Conservation (phyloP, 2,113 vertebrate species). For the Pedionomus torquatus region DNA sequence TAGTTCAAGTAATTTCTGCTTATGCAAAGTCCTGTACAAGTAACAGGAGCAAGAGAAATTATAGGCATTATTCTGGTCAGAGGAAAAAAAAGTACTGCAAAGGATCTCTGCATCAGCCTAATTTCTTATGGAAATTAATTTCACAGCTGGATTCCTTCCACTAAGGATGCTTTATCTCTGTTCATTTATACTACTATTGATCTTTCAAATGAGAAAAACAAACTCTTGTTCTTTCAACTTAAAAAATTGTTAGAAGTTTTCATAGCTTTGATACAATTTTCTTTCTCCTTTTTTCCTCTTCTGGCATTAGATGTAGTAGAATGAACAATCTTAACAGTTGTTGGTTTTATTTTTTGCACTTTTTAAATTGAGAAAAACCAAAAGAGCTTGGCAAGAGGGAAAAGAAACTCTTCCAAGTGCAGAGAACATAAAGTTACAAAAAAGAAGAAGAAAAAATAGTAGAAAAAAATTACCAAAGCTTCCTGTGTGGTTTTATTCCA, state of each 20-base stretch:
- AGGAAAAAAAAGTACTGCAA: background rate
- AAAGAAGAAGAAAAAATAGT: background rate
- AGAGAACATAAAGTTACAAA: background rate
- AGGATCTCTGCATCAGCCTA: background rate
- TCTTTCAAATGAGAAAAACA: background rate
- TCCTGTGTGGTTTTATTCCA: background rate
- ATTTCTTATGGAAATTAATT: background rate
- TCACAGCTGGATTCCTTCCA: background rate
- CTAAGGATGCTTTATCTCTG: background rate
- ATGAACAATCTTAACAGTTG: background rate
- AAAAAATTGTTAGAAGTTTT: background rate
- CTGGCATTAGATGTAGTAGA: background rate
- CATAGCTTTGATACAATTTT: background rate
- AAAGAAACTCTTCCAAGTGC: background rate
- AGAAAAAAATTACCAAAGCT: background rate
- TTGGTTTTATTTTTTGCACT: background rate
- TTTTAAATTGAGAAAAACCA: background rate
- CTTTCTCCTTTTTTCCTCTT: background rate
- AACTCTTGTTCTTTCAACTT: background rate
- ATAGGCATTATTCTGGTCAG: background rate
- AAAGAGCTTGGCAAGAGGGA: background rate
- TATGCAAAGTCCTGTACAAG: background rate
- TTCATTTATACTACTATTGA: background rate
- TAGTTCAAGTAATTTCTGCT: background rate
- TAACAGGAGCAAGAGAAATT: background rate